Evolutionary conservation across 2,797 vertebrate genomes (phyloP), one percentile per base, ranked within the genome.

Genomic region (Psittacula derbiana): DNA sequence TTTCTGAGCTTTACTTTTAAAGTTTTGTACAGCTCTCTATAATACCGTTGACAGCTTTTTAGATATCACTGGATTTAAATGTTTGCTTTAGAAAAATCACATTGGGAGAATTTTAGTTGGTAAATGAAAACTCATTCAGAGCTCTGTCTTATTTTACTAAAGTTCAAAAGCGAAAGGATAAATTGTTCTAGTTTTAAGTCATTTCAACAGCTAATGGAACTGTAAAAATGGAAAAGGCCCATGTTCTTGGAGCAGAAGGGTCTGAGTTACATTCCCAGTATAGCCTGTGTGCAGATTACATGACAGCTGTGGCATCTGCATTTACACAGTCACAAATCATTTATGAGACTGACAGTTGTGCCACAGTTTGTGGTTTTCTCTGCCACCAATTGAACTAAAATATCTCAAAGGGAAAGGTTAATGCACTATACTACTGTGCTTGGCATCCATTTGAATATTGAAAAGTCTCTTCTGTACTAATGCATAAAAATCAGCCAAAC

Each of bases 341-440:
- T 96, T 94, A 78, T 9, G 50, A 90, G 85, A 93, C 79, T 96
- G 95, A 94, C 95, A 95, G 89, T 92, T 78, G 80, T 93, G 95
- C 95, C 93, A 96, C 92, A 96, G 95, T 94, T 96, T 96, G 95
- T 95, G 93, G 91, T 97, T 96, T 97, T 92, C 92, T 90, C 46
- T 96, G 93, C 93, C 93, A 96, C 85, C 95, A 91, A 66, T 90
- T 96, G 95, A 97, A 96, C 94, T 96, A 81, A 94, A 93, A 94
- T 91, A 91, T 96, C 90, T 95, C 91, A 92, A 79, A 96, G 95
- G 82, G 92, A 96, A 97, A 96, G 91, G 95, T 96, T 96, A 96
- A 96, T 94, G 93, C 82, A 93, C 91, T 95, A 25, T 82, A 93
- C 92, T 93, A 95, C 94, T 83, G 73, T 88, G 80, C 82, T 93